phyloP scores from a whole-genome alignment of 2,888 invertebrate species.

The Tenodera sinensis region DNA sequence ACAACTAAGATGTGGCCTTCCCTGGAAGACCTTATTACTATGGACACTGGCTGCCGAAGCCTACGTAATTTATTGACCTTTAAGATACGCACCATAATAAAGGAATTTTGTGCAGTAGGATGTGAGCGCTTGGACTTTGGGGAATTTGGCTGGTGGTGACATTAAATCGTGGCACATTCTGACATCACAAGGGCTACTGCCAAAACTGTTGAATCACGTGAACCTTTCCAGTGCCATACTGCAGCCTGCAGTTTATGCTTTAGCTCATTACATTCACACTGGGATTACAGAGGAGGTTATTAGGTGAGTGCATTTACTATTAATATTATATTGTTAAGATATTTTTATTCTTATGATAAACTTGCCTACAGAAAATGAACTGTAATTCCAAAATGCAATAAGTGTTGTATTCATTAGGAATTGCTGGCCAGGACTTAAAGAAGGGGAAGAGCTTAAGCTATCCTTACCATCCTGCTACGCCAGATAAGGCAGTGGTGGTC shows the following conservation, averaged over 20 bases:
- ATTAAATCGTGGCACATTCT: constrained; percentile 25
- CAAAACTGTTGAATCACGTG: constrained; percentile 16
- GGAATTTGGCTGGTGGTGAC: constrained; percentile 30
- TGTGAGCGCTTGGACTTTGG: constrained; percentile 30
- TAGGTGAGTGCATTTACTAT: not conserved
- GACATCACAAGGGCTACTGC: constrained; percentile 27
- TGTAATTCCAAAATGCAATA: too few species aligned
- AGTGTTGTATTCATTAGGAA: too few species aligned
- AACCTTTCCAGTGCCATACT: constrained; percentile 28
- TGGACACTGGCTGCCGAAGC: too few species aligned
- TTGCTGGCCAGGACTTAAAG: too few species aligned
- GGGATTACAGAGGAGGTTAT: not conserved
- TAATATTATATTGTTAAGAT: not conserved
- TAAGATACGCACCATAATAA: not conserved
- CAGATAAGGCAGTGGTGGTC: too few species aligned
- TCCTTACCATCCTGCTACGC: too few species aligned
- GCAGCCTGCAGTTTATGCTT: constrained; percentile 40
- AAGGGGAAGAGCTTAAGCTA: too few species aligned
- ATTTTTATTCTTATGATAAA: too few species aligned
- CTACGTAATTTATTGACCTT: too few species aligned
- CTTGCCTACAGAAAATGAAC: too few species aligned
- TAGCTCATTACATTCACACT: constrained; percentile 36
- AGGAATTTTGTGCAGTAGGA: constrained; percentile 20
- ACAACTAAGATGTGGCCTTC: too few species aligned
- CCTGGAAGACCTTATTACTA: too few species aligned